Evolutionary conservation across 2,113 vertebrate genomes (phyloP).

Genomic region (Argyrosomus japonicus): DNA sequence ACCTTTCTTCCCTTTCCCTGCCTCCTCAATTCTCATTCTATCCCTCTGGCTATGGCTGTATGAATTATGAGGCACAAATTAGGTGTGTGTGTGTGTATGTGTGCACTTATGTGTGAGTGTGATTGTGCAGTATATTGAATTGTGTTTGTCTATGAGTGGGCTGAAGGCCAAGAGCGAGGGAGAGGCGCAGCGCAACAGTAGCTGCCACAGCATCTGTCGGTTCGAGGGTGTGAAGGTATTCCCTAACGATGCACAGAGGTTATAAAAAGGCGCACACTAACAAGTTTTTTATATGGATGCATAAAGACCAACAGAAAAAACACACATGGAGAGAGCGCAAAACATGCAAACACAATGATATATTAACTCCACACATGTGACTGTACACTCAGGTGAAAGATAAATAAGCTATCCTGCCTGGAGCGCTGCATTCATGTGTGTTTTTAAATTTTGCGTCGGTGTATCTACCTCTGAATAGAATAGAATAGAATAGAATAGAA

Average conservation of each 20-base stretch:
- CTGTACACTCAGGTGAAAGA: not conserved
- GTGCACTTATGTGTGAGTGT: constrained; percentile 2
- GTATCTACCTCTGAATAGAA: not conserved
- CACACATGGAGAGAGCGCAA: not conserved
- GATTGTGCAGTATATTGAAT: constrained; percentile 43
- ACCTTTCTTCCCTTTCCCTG: constrained; percentile 11
- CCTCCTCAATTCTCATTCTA: constrained; percentile 26
- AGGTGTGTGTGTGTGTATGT: constrained; percentile 34
- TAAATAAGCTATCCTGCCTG: constrained; percentile 1
- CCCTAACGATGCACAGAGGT: constrained; percentile 50
- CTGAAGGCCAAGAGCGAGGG: constrained; percentile 52
- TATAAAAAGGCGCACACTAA: constrained; percentile 55
- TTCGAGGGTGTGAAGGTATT: constrained; percentile 68
- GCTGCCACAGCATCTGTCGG: constrained; percentile 69
- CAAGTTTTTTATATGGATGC: constrained; percentile 5
- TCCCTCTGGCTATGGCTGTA: constrained; percentile 43
- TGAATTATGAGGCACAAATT: constrained; percentile 67
- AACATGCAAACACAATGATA: constrained; percentile 11
- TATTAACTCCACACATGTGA: not conserved
- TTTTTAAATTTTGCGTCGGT: not conserved
- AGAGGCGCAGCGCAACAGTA: constrained; percentile 45
- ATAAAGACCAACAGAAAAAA: constrained; percentile 14
- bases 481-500: too few species aligned
- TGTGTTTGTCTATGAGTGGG: constrained; percentile 62
- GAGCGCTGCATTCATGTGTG: not conserved